A percentile compares a stretch with the other conserved stretches of the same genome.
Conservation (phyloP, 2,797 vertebrate species). For the Ambastaia sidthimunki region DNA sequence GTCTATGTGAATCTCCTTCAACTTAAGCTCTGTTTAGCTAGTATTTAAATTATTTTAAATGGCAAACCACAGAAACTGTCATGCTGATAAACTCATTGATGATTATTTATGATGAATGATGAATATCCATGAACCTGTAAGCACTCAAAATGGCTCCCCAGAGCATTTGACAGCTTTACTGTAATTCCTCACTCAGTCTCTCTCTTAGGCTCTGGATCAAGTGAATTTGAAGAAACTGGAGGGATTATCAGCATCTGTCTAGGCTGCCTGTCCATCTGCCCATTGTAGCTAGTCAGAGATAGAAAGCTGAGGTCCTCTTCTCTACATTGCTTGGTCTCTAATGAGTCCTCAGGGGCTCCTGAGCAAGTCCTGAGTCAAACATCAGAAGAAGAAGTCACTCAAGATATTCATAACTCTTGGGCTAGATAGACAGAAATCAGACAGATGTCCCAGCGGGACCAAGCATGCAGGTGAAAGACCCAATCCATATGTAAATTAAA, state of each 20-base stretch:
- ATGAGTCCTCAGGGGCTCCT: constrained; percentile 56
- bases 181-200: neutral
- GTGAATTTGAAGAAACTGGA: constrained; percentile 30
- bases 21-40: too few relatives aligned
- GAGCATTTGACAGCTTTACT: constrained; percentile 7
- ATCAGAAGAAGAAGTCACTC: constrained; percentile 42
- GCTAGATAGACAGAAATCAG: constrained; percentile 34
- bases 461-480: constrained; percentile 32
- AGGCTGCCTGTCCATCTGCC: constrained; percentile 25
- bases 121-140: constrained; percentile 45
- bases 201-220: constrained; percentile 7
- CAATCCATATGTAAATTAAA: constrained; percentile 51
- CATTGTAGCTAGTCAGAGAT: constrained; percentile 31
- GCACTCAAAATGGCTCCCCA: constrained; percentile 9
- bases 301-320: constrained; percentile 23
- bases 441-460: constrained; percentile 43
- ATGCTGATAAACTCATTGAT: constrained; percentile 20
- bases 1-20: neutral
- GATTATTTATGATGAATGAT: constrained; percentile 15
- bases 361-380: constrained; percentile 45
- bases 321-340: constrained; percentile 38
- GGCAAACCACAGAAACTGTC: constrained; percentile 14
- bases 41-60: neutral
- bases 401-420: constrained; percentile 43
- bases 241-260: constrained; percentile 28